Evolutionary conservation across 2,113 vertebrate species (phyloP).

Genomic region (Cyprinodon tularosa): DNA sequence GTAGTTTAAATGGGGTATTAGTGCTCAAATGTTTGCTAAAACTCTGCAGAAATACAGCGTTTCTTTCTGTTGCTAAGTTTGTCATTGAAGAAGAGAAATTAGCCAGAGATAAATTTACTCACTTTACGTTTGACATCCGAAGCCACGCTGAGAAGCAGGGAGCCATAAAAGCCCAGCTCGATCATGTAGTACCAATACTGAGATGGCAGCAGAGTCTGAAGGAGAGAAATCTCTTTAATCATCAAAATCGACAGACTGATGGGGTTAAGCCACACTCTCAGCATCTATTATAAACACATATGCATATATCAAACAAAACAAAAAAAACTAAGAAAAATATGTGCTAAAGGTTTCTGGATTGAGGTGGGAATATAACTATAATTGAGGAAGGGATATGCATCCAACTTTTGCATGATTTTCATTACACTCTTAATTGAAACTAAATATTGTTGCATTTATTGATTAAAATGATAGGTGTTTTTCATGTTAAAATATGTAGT

Average conservation of each 20-base stretch:
- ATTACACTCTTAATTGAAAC: not conserved
- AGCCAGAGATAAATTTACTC: conserved; percentile 40
- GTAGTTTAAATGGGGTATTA: too few relatives aligned
- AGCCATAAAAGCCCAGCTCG: conserved; percentile 92
- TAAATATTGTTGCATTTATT: not conserved
- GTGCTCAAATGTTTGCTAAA: not conserved
- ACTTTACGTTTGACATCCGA: conserved; percentile 96
- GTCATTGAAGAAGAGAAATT: not conserved
- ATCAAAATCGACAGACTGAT: conserved; percentile 12
- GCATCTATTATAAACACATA: not conserved
- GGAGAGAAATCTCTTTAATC: conserved; percentile 16
- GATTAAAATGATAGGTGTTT: too few relatives aligned
- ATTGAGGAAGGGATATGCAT: not conserved
- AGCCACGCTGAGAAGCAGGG: conserved; percentile 92
- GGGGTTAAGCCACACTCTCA: not conserved
- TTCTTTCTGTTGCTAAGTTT: not conserved
- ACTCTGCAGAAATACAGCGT: not conserved
- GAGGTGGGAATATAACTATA: not conserved
- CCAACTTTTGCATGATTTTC: not conserved
- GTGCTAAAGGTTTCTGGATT: not conserved
- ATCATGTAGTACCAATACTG: conserved; percentile 99
- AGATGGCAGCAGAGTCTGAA: conserved; percentile 83
- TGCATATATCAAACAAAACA: too few relatives aligned
- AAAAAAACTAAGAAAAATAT: not conserved
- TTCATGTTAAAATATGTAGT: too few relatives aligned